Evolutionary conservation across 2,113 vertebrate species (phyloP).

Genomic region (Xyrauchen texanus): DNA sequence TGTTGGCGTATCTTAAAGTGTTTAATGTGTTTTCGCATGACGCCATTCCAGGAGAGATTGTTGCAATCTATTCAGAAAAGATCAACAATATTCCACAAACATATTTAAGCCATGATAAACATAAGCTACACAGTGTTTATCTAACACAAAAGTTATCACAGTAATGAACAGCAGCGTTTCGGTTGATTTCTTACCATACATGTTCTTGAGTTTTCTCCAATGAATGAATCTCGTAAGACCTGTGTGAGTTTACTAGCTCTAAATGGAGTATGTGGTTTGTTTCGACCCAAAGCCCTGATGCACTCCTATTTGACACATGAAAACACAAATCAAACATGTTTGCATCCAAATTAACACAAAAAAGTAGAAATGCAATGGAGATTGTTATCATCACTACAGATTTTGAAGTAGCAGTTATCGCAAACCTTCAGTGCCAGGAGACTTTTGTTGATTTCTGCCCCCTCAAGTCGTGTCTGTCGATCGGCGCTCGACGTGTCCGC

Average conservation of each 20-base stretch:
- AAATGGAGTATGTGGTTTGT: constrained; percentile 96
- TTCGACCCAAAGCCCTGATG: constrained; percentile 93
- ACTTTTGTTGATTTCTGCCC: constrained; percentile 98
- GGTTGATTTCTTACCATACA: constrained; percentile 85
- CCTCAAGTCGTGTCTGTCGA: constrained; percentile 93
- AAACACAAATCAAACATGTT: no score
- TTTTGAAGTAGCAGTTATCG: no score
- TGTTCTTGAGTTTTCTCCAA: constrained; percentile 96
- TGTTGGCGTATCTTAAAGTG: constrained; percentile 97
- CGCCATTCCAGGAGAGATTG: constrained; percentile 97
- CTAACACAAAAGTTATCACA: no score
- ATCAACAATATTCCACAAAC: not conserved
- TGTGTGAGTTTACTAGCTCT: constrained; percentile 98
- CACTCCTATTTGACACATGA: constrained; percentile 80
- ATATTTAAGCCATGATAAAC: not conserved
- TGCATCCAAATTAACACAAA: no score
- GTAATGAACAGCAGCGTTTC: no score
- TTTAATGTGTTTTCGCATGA: constrained; percentile 99
- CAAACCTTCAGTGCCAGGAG: constrained; percentile 95
- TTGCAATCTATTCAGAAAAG: constrained; percentile 84
- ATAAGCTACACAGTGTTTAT: not conserved
- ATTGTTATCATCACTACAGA: no score
- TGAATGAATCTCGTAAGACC: constrained; percentile 96
- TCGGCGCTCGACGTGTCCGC: constrained; percentile 97
- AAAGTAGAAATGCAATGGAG: not conserved